Evolutionary conservation across 2,888 invertebrate species (phyloP).

Genomic region (Athalia rosae): DNA sequence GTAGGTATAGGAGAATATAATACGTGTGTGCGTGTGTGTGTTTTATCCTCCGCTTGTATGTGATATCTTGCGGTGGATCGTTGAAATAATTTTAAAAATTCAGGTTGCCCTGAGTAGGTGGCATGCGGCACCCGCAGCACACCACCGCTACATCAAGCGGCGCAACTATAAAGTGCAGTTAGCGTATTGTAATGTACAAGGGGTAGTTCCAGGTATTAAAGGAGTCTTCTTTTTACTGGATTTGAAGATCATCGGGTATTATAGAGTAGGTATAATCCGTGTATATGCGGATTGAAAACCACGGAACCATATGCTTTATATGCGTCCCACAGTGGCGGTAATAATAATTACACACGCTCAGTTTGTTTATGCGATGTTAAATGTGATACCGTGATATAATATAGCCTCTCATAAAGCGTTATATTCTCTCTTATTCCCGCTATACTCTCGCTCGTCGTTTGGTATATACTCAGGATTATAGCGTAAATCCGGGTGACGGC

Average conservation of each 20-base stretch:
- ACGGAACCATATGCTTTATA: slow-evolving; percentile 23
- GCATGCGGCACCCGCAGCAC: neutral
- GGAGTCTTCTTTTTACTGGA: too few relatives aligned
- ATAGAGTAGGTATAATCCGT: neutral
- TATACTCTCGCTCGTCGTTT: too few relatives aligned
- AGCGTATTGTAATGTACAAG: too few relatives aligned
- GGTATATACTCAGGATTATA: too few relatives aligned
- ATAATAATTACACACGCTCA: neutral
- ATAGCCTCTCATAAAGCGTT: too few relatives aligned
- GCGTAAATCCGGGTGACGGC: too few relatives aligned
- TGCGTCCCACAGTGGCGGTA: neutral
- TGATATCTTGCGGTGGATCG: slow-evolving; percentile 26
- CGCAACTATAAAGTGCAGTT: too few relatives aligned
- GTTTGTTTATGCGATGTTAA: too few relatives aligned
- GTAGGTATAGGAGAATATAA: neutral
- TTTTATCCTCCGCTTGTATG: neutral
- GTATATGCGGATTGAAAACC: slow-evolving; percentile 7
- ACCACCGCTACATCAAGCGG: neutral
- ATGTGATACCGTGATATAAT: too few relatives aligned
- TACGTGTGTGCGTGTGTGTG: neutral
- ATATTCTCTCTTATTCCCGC: too few relatives aligned
- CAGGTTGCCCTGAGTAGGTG: slow-evolving; percentile 17
- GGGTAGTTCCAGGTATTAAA: too few relatives aligned
- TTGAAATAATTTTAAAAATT: slow-evolving; percentile 38
- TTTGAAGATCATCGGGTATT: too few relatives aligned